Conservation (phyloP, 2,797 vertebrate species). For the Cryptoblepharus egeriae region DNA sequence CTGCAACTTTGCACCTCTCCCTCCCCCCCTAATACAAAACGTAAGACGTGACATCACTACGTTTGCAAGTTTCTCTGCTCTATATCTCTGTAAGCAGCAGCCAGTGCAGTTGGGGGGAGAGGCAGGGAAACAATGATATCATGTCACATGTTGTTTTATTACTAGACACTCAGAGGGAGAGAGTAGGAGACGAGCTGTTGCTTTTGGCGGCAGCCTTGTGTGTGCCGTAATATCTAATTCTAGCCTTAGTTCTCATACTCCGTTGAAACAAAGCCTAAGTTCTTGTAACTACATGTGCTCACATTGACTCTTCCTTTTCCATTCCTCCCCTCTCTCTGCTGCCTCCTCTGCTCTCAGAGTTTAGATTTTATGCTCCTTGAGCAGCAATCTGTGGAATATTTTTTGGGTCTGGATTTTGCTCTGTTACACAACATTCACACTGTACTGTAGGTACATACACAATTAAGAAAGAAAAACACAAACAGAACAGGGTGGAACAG, state of each 20-base stretch:
- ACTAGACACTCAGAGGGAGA: background rate
- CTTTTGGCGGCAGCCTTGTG: background rate
- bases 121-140: background rate
- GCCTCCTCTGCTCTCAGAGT: background rate
- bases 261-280: conserved; percentile 2
- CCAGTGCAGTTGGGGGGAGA: background rate
- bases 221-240: conserved; percentile 4
- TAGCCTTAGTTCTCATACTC: background rate
- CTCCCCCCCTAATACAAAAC: background rate
- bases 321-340: background rate
- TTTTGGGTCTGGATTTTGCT: too few relatives aligned
- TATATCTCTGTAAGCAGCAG: background rate
- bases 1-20: background rate
- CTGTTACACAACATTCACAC: too few relatives aligned
- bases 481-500: too few relatives aligned
- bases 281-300: background rate
- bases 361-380: background rate
- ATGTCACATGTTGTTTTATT: conserved; percentile 24
- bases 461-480: background rate
- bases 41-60: background rate
- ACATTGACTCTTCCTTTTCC: background rate
- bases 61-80: background rate
- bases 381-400: background rate
- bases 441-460: background rate
- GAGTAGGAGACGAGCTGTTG: conserved; percentile 2